phyloP scores from a whole-genome alignment of 2,888 invertebrate genomes.

The Unio pictorum region DNA sequence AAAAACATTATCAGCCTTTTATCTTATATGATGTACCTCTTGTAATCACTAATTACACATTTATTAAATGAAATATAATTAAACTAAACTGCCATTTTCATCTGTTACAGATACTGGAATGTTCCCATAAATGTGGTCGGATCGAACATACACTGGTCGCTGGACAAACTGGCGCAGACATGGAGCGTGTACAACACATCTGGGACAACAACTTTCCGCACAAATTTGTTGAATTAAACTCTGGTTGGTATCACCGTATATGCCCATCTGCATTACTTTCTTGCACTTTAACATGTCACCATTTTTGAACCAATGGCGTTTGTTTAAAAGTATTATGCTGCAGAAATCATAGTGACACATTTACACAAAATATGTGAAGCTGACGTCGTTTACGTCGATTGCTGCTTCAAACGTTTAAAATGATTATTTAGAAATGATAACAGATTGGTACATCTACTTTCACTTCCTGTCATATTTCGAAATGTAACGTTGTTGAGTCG shows the following conservation, averaged over 20 bases:
- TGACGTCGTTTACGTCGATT: no score
- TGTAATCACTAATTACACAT: no score
- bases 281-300: neutral
- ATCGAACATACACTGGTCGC: slow-evolving; percentile 61
- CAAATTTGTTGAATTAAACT: slow-evolving; percentile 48
- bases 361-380: no score
- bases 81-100: slow-evolving; percentile 38
- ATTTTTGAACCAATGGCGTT: no score
- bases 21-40: no score
- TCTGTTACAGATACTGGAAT: slow-evolving; percentile 47
- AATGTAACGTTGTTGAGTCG: no score
- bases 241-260: slow-evolving; percentile 32
- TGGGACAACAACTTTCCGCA: slow-evolving; percentile 25
- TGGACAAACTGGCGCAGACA: slow-evolving; percentile 53
- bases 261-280: neutral
- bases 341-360: no score
- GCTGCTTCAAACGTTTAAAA: no score
- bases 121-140: slow-evolving; percentile 64
- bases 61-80: no score
- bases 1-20: no score
- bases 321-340: no score
- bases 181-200: slow-evolving; percentile 44
- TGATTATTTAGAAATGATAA: no score
- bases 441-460: neutral
- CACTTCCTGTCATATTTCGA: neutral